Evolutionary conservation across 1,140 invertebrate species (phyloP), one percentile per base, ranked within the genome.

Genomic region (Trichonephila clavipes): DNA sequence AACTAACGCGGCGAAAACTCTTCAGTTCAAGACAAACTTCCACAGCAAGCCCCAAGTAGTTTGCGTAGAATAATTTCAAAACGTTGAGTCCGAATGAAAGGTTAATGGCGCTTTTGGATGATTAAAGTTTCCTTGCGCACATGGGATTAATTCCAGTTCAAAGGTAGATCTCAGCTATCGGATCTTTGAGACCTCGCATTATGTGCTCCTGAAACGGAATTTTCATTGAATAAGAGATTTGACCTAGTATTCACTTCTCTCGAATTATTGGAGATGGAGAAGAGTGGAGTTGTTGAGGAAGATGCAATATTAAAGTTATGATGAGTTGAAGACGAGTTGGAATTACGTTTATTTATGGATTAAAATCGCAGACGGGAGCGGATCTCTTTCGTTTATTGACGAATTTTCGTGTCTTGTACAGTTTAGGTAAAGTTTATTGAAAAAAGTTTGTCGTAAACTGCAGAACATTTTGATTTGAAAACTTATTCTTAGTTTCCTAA

Each of bases 91-190:
- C 59, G 34, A 88, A 88, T 66, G 86, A 88, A 88, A 88, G 86
- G 86, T 66, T 88, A 88, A 88, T 88, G 59, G 28, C 12, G 64
- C 59, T 62, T 88, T 88, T 66, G 40, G 86, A 24, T 88, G 86
- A 88, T 88, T 88, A 88, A 88, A 88, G 86, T 88, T 88, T 88
- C 59, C 86, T 62, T 58, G 21, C 44, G 51, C 44, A 28, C 16
- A 19, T 24, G 21, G 58, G 44, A 51, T 85, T 85, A 59, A 61
- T 85, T 85, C n/a, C 34, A n/a, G 44, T 85, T 85, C 82, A 85
- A 85, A 85, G 82, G 82, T 12, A 34, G n/a, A 61, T 85, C 82
- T 61, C 82, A 61, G 82, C 61, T 85, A 59, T 59, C 82, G 82
- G 44, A 10, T 59, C 82, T 85, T 85, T 59, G 28, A 16, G 28